These are phyloP conservation scores for Flexamia atlantica DNA, from an alignment of 2,888 invertebrate species.

Conservation along the genomic window DNA sequence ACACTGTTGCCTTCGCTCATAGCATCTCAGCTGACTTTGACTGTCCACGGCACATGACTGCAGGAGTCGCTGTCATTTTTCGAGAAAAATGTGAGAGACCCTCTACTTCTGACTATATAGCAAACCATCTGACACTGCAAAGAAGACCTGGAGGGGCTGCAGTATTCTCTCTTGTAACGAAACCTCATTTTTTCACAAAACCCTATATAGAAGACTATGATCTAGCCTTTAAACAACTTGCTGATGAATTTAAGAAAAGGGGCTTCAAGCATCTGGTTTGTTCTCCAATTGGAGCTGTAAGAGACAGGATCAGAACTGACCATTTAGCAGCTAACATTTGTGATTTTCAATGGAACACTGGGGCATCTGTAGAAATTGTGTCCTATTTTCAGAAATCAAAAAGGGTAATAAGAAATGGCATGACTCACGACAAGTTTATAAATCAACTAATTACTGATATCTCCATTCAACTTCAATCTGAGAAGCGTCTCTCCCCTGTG, in stretches of 20 bases:
- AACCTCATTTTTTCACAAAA: slow-evolving; percentile 6
- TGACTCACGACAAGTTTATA: background rate
- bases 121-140: background rate
- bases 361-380: background rate
- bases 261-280: slow-evolving; percentile 18
- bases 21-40: background rate
- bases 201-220: background rate
- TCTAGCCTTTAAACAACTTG: background rate
- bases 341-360: background rate
- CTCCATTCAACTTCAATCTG: background rate
- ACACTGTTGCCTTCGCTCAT: background rate
- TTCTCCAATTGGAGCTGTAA: background rate
- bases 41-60: background rate
- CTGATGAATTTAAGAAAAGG: slow-evolving; percentile 4
- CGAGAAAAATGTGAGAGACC: background rate
- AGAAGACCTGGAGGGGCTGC: background rate
- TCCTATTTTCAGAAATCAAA: background rate
- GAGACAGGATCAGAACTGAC: background rate
- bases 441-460: background rate
- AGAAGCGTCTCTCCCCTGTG: too few species aligned
- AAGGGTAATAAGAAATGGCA: background rate
- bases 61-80: slow-evolving; percentile 15
- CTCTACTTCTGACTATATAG: background rate
- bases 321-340: background rate
- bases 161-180: background rate